Evolutionary conservation across 1,140 invertebrate genomes (phyloP), one percentile per base, ranked within the genome.

Genomic region (Acromyrmex echinatior): DNA sequence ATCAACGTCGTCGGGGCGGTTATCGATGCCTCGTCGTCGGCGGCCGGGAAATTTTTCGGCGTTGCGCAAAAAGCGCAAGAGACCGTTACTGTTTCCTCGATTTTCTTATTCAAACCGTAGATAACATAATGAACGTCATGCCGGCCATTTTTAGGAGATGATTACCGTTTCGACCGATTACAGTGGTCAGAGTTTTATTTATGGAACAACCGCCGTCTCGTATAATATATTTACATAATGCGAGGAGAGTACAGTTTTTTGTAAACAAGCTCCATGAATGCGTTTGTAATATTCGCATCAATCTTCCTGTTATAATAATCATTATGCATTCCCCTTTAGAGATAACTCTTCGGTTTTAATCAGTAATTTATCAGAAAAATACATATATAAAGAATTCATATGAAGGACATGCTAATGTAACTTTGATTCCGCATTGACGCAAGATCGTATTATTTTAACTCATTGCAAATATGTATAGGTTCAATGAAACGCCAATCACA

Each of bases 1-100:
- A 84, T 76, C 80, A 63, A 51, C 39, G 63, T 68, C 63, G 35
- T 39, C 35, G 28, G 39, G 66, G 62, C 39, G 76, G 18, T 78
- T 63, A 63, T 78, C 39, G 51, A 56, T 25, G 49, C 16, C 45
- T 25, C 45, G 14, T 25, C 12, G 31, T 65, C 56, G 25, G 6
- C 6, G 25, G 12, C 25, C 25, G 14, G 25, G 35, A 7, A 84
- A 84, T 49, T 49, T 56, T 35, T 81, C 21, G 56, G 39, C 16
- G 18, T 51, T 16, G 51, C 65, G 31, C 31, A 7, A 80, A 16
- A 18, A 25, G 39, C 9, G 39, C 2, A 12, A 45, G 9, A 45
- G 9, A 45, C 39, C 39, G 9, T 39, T 10, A 45, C 7, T 39
- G 0, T 76, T 3, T 39, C 10, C 31, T 56, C 21, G 5, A 5